A percentile compares a stretch with the other conserved stretches of the same genome.
Evolutionary conservation across 2,888 invertebrate species (phyloP).

Genomic region (Dendrolimus pini): DNA sequence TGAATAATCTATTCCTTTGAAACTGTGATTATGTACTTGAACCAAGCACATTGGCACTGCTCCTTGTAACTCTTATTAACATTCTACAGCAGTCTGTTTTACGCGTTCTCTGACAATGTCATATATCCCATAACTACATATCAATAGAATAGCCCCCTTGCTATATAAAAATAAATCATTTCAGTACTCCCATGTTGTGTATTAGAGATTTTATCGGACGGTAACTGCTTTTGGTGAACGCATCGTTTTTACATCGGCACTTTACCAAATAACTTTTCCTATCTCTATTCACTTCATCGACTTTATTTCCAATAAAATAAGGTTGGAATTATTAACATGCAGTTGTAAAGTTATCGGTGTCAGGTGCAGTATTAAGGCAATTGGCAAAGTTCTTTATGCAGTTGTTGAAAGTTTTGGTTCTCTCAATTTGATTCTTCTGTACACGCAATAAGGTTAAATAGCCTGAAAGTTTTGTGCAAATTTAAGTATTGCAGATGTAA

Average conservation of each 20-base stretch:
- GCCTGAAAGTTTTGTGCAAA: neutral
- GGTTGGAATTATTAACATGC: neutral
- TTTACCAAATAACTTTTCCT: neutral
- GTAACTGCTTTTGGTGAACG: slow-evolving; percentile 42
- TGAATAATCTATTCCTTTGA: too few species aligned
- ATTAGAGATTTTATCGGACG: slow-evolving; percentile 41
- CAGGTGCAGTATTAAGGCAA: neutral
- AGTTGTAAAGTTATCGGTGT: neutral
- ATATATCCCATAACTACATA: neutral
- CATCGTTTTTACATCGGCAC: slow-evolving; percentile 35
- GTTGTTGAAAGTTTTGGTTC: neutral
- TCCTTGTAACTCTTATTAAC: too few species aligned
- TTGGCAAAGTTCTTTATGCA: slow-evolving; percentile 2
- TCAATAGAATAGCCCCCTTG: neutral
- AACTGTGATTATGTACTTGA: too few species aligned
- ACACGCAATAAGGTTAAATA: neutral
- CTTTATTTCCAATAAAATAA: neutral
- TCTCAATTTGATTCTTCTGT: neutral
- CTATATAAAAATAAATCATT: neutral
- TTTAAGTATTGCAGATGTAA: neutral
- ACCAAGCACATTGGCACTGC: too few species aligned
- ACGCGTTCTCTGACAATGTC: neutral
- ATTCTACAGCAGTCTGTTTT: too few species aligned
- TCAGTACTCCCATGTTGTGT: neutral
- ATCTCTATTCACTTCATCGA: neutral